Evolutionary conservation across 1,140 invertebrate species (phyloP), one percentile per base, ranked within the genome.

Genomic region (Drosophila rufa): DNA sequence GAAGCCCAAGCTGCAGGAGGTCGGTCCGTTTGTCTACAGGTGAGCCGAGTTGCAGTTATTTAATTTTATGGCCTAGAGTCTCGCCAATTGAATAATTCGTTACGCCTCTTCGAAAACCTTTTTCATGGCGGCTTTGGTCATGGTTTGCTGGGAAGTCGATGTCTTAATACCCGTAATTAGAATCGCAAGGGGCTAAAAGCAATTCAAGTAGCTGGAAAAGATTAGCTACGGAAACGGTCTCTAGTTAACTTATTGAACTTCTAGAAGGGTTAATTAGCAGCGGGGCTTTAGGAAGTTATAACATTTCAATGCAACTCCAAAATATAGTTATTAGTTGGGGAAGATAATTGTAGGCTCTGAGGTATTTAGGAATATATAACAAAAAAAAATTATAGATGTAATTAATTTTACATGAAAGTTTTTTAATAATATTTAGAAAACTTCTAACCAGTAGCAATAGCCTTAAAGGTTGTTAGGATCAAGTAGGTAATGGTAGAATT

Each of bases 11-110:
- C 94, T 97, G 51, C 94, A 95, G 79, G 97, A 98, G 94, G 94
- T 97, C 22, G 97, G 97, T 17, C 97, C 97, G 19, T 97, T 97
- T 93, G 96, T 97, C 9, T 98, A 97, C 92, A 96, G 95, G 97
- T 97, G 2, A 67, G 64, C 27, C 6, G 27, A 30, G 27, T 27
- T 46, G 19, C 55, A 36, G 27, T 14, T 55, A 22, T 17, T 17
- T 27, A 4, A 42, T 19, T 17, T 30, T 48, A 19, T 30, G 57
- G 22, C 11, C 30, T 36, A 22, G 15, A 58, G 57, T 58, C 70
- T 45, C 19, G 59, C 27, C 58, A 75, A 58, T 76, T 48, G 59
- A 60, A 80, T 55, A 27, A 74, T 79, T 69, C 46, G 83, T 58
- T 80, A 80, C 77, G 84, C 80, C 80, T 74, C 78, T 80, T 78